Conservation (phyloP, 1,140 invertebrate genomes). For the Eubasilissa regina region DNA sequence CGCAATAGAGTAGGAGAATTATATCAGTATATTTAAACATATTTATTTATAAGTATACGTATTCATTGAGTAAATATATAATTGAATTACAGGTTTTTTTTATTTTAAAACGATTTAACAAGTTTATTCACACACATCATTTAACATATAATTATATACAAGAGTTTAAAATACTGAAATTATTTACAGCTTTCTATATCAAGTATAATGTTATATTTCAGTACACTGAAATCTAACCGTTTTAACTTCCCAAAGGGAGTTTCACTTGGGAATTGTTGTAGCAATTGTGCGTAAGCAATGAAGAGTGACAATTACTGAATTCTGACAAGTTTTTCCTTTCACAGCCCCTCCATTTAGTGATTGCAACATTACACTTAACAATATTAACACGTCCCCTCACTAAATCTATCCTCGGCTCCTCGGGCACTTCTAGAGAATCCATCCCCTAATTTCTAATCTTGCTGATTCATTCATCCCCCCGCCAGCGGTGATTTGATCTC, state of each 20-base stretch:
- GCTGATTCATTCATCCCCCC: conserved; percentile 57
- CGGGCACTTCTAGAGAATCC: conserved; percentile 21
- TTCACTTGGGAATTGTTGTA: conserved; percentile 7
- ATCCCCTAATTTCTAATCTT: conserved; percentile 54
- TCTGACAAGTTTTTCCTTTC: conserved; percentile 60
- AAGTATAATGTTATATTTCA: not conserved
- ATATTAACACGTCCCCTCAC: conserved; percentile 56
- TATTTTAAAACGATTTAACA: too few relatives aligned
- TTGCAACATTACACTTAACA: conserved; percentile 61
- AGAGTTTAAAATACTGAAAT: too few relatives aligned
- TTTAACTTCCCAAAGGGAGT: not conserved
- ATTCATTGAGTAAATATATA: too few relatives aligned
- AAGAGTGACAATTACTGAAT: conserved; percentile 48
- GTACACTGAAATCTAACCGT: conserved; percentile 7
- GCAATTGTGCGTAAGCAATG: conserved; percentile 46
- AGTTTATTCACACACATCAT: too few relatives aligned
- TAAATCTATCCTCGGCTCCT: conserved; percentile 7
- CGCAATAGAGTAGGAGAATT: too few relatives aligned
- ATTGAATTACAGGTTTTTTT: too few relatives aligned
- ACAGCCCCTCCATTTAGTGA: conserved; percentile 53
- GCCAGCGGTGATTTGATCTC: conserved; percentile 57
- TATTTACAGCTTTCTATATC: too few relatives aligned
- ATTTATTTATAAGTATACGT: too few relatives aligned
- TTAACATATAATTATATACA: too few relatives aligned
- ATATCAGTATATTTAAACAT: too few relatives aligned